Evolutionary conservation across 2,888 invertebrate genomes (phyloP).

Genomic region (Ectemnius continuus): DNA sequence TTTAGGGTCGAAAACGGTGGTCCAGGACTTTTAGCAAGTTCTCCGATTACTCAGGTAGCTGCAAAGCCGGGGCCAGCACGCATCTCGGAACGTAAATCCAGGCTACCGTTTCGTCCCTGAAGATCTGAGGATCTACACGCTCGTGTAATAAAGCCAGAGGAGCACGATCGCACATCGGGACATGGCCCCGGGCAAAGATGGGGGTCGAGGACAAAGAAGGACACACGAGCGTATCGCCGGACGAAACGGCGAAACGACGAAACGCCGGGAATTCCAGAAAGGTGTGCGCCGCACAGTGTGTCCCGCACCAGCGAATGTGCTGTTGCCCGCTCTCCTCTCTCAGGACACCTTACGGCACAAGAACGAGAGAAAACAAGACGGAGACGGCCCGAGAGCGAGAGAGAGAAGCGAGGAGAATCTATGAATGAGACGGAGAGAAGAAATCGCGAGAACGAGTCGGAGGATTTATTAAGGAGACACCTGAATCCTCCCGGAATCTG

Average conservation of each 20-base stretch:
- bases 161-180: conserved; percentile 29
- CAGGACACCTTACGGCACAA: too few relatives aligned
- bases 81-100: conserved; percentile 49
- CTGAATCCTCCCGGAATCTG: conserved; percentile 57
- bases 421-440: conserved; percentile 5
- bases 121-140: conserved; percentile 47
- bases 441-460: conserved; percentile 51
- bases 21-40: conserved; percentile 41
- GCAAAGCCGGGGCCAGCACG: conserved; percentile 24
- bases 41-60: conserved; percentile 62
- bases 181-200: conserved; percentile 40
- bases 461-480: conserved; percentile 73
- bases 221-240: conserved; percentile 31
- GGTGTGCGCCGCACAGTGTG: conserved; percentile 16
- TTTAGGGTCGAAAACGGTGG: conserved; percentile 26
- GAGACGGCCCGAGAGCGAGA: conserved; percentile 11
- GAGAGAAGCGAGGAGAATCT: not conserved
- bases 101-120: conserved; percentile 55
- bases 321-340: too few relatives aligned
- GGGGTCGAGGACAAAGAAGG: conserved; percentile 61
- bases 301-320: too few relatives aligned
- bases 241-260: conserved; percentile 38
- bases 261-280: conserved; percentile 51
- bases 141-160: conserved; percentile 49
- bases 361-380: too few relatives aligned